phyloP scores from a whole-genome alignment of 1,140 invertebrate genomes.

The Orchestia grillus region DNA sequence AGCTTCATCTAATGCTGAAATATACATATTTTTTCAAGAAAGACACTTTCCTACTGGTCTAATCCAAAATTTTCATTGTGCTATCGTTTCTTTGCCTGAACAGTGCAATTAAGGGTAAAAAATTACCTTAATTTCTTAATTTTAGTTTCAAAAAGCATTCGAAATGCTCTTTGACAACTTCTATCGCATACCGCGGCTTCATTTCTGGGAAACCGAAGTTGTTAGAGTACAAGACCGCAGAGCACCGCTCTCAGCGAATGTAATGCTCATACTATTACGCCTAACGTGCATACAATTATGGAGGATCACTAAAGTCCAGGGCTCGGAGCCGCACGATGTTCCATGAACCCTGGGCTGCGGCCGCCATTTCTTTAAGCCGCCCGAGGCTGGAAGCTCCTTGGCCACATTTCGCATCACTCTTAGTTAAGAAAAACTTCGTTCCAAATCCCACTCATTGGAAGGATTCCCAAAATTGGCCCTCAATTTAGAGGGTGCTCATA shows the following conservation, averaged over 20 bases:
- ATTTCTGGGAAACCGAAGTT: neutral
- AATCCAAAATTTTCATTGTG: no score
- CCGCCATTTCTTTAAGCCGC: neutral
- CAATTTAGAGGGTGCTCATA: neutral
- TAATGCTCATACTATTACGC: neutral
- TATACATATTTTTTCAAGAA: no score
- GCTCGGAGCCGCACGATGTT: neutral
- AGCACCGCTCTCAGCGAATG: neutral
- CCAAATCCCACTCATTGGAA: slow-evolving; percentile 22
- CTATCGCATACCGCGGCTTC: neutral
- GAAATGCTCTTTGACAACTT: neutral
- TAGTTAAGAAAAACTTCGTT: slow-evolving; percentile 7
- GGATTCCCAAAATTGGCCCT: neutral
- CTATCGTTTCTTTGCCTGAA: no score
- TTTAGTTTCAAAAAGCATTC: neutral
- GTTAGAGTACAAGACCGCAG: neutral
- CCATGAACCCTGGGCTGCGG: neutral
- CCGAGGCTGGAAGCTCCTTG: neutral
- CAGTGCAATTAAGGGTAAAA: no score
- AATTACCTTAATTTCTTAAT: no score
- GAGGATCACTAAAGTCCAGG: neutral
- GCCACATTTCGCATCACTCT: neutral
- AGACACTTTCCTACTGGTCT: no score
- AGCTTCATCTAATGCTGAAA: no score
- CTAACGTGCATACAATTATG: neutral